A percentile compares a stretch with the other conserved stretches of the same genome.
Conservation (phyloP, 2,888 invertebrate genomes). For the Pandemis cinnamomeana region DNA sequence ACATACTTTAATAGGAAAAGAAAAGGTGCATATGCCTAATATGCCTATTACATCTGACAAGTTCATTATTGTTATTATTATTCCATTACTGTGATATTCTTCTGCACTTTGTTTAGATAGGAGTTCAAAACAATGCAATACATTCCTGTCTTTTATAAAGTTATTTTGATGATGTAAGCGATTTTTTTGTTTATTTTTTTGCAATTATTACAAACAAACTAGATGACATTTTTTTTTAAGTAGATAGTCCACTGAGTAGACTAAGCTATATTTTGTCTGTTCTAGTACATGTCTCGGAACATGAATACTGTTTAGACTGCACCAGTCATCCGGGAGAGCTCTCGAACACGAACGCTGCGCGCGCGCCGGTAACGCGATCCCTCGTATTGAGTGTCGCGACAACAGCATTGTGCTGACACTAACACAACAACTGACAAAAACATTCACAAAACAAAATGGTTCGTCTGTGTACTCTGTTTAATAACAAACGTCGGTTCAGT, state of each 20-base stretch:
- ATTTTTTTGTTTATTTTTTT: too few species aligned
- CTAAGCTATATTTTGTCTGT: not conserved
- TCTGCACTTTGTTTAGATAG: too few species aligned
- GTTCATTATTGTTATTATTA: too few species aligned
- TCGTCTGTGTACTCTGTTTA: not conserved
- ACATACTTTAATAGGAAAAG: not conserved
- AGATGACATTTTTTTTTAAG: too few species aligned
- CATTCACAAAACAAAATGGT: not conserved
- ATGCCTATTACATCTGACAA: too few species aligned
- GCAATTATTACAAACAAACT: too few species aligned
- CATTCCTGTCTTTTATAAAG: too few species aligned
- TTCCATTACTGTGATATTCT: too few species aligned
- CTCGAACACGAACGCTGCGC: not conserved
- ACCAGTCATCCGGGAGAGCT: not conserved
- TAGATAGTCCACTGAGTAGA: too few species aligned
- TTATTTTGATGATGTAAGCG: too few species aligned
- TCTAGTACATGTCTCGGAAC: not conserved
- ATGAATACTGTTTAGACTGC: not conserved
- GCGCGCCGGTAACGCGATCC: not conserved
- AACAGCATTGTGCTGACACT: slow-evolving; percentile 1
- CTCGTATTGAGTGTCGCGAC: not conserved
- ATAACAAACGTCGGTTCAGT: not conserved
- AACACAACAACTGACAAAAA: not conserved
- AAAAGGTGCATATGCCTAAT: too few species aligned
- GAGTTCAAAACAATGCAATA: too few species aligned